Base-by-base conservation (phyloP, 1,140 invertebrate genomes). In the Zaprionus ghesquierei region DNA sequence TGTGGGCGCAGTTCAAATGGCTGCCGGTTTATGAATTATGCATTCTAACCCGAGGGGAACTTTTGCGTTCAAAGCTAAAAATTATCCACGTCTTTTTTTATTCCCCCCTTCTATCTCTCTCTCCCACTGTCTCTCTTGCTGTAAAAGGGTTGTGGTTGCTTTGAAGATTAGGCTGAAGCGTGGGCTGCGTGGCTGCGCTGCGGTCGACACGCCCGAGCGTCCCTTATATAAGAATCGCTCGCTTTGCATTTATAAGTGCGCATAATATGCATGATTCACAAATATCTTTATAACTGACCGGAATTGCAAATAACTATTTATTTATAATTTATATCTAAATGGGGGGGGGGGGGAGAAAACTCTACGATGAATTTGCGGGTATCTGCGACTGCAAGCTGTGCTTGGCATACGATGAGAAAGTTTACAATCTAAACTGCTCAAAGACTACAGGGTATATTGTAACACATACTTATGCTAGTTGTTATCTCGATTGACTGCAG, bases 11-110 rank as follows among this genome's bases (percentile, higher is more conserved):
- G 59, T 56, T 63, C 53, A 75, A 70, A 46, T 62, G 75, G 61
- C 61, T 69, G 63, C 59, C 50, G 69, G 62, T 77, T 74, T 85
- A 84, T 84, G 81, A 84, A 84, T 84, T 80, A 84, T 84, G 81
- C 81, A 84, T 84, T 85, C 54, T 77, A 46, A 73, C 81, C 81
- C 31, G 35, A 18, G 72, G 81, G 66, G 41, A 38, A 80, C 64
- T 84, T 68, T 63, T 75, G 55, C 73, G 65, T 84, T 85, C 73
- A 84, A 80, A 84, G 77, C 81, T 66, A 66, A 80, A 84, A 81
- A 84, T 85, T 84, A 84, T 85, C 66, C 63, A 49, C 53, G 58
- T 62, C 58, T 49, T 55, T 51, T 46, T 69, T 8, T 38, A 15
- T 38, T 44, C 58, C 49, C 46, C 13, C 8, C 58, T 41, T 35